These are phyloP conservation scores for Trilocha varians DNA, from an alignment of 2,888 invertebrate genomes.

Conservation along the genomic window DNA sequence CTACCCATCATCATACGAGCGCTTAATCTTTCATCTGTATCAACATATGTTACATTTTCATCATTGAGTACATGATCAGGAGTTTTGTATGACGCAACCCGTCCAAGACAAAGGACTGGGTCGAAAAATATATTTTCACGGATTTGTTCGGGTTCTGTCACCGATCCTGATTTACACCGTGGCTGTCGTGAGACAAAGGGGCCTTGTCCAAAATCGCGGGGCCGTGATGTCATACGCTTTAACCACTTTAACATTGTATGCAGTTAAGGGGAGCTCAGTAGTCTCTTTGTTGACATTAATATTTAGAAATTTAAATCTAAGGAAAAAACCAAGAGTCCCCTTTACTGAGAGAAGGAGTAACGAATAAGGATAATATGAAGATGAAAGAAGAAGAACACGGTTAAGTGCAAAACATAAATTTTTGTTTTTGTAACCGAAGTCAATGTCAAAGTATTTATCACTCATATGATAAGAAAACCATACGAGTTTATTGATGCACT, in stretches of 20 bases:
- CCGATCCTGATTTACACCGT: slow-evolving; percentile 55
- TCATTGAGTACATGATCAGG: slow-evolving; percentile 49
- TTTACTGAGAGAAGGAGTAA: too few relatives aligned
- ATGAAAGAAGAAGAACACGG: too few relatives aligned
- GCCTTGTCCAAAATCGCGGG: slow-evolving; percentile 48
- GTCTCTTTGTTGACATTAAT: slow-evolving; percentile 1
- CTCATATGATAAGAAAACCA: too few relatives aligned
- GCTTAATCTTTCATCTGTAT: slow-evolving; percentile 48
- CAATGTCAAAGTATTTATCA: too few relatives aligned
- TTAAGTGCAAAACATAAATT: too few relatives aligned
- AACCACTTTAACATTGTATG: background rate
- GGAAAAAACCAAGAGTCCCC: too few relatives aligned
- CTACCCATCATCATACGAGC: slow-evolving; percentile 34
- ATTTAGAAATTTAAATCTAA: too few relatives aligned
- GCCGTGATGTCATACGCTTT: slow-evolving; percentile 55
- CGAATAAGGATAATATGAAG: too few relatives aligned
- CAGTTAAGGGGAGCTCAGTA: background rate
- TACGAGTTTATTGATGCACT: background rate
- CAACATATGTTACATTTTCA: slow-evolving; percentile 61
- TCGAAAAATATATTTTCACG: slow-evolving; percentile 48
- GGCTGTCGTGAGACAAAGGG: slow-evolving; percentile 63
- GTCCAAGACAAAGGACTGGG: slow-evolving; percentile 17
- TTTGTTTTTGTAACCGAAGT: too few relatives aligned
- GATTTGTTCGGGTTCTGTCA: slow-evolving; percentile 58
- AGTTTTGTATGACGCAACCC: slow-evolving; percentile 35